Percentiles rank a stretch among this genome's conserved stretches.
Conservation (phyloP, 2,888 invertebrate genomes). For the Calameuta idolon region DNA sequence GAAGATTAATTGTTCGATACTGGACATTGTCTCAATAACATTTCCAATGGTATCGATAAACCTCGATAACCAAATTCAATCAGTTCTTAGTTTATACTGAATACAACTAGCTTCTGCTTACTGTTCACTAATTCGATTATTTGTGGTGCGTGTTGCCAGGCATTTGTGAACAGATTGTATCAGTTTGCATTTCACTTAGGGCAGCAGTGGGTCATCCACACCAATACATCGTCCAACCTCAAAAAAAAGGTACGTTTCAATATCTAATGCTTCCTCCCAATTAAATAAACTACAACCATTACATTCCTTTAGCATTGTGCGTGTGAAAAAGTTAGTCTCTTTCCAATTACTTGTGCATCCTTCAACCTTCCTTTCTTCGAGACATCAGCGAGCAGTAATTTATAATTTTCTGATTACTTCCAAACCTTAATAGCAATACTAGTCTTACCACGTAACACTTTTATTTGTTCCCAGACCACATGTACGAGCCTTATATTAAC, state of each 20-base stretch:
- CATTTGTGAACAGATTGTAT: constrained; percentile 74
- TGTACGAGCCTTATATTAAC: background rate
- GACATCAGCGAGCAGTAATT: background rate
- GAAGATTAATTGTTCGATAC: background rate
- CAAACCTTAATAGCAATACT: background rate
- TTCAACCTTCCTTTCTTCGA: constrained; percentile 17
- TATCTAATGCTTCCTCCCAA: background rate
- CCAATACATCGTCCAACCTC: constrained; percentile 72
- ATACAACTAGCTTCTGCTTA: constrained; percentile 59
- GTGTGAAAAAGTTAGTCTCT: background rate
- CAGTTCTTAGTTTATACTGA: background rate
- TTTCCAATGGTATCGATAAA: background rate
- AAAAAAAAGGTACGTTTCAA: constrained; percentile 74
- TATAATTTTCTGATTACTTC: background rate
- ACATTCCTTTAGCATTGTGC: constrained; percentile 3
- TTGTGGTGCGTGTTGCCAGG: constrained; percentile 72
- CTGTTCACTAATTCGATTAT: constrained; percentile 64
- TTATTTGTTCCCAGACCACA: background rate
- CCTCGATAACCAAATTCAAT: background rate
- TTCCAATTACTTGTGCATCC: constrained; percentile 12
- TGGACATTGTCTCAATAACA: background rate
- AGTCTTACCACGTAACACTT: background rate
- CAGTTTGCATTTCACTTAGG: constrained; percentile 80
- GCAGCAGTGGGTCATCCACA: constrained; percentile 82
- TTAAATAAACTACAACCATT: background rate